Evolutionary conservation across 1,140 invertebrate genomes (phyloP), one percentile per base, ranked within the genome.

Genomic region (Oncopodura yosiiana): DNA sequence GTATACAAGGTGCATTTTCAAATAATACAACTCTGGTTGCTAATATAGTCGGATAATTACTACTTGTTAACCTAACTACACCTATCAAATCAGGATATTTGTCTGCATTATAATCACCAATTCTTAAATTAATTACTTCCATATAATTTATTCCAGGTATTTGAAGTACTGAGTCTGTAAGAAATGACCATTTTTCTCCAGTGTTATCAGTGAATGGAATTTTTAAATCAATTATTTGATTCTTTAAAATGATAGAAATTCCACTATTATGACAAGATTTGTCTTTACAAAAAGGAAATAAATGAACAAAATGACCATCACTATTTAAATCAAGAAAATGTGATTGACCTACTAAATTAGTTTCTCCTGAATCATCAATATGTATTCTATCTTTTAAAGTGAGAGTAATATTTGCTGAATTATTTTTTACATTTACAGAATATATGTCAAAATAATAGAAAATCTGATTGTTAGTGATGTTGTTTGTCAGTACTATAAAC

Each of bases 51-150:
- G 34, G 39, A 43, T 45, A 12, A 8, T 12, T 38, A 16, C 27
- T 42, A 16, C 29, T 58, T 29, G 32, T 67, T 58, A 19, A 62
- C 2, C 3, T 19, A 1, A 94, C 66, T 0, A 87, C 87, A 32
- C 84, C 81, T 8, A 96, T 66, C 36, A 95, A 74, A 74, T 97
- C 94, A 12, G 91, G 89, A 74, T 86, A 96, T 1, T 93, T 92
- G 73, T 97, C 92, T 78, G 94, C 82, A 68, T 96, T 92, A 61
- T 87, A 92, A 71, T 97, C 93, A 1, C 90, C 93, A 63, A 82
- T 82, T 42, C 88, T 74, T 30, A 94, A 73, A 3, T 86, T 87
- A 24, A 93, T 86, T 0, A 82, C 79, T 57, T 88, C 78, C 0
- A 75, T 72, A 63, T 86, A 84, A 72, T 43, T 16, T n/a, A n/a